Evolutionary conservation across 2,888 invertebrate species (phyloP).

Genomic region (Napeogenes inachia): DNA sequence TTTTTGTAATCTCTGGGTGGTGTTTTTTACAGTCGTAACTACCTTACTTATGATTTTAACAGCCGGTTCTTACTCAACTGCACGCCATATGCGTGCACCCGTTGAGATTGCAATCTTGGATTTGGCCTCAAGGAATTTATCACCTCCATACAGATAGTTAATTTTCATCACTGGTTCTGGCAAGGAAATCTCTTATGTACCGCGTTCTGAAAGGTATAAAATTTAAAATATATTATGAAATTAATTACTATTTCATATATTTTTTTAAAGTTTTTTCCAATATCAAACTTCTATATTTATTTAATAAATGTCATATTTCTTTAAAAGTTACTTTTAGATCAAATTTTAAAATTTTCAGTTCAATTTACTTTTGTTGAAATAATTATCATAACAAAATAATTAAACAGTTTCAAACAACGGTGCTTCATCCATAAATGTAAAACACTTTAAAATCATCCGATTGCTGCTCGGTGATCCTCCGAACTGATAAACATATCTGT

Average conservation of each 20-base stretch:
- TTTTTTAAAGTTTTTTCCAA: too few relatives aligned
- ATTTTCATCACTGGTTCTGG: conserved; percentile 34
- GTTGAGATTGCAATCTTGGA: conserved; percentile 50
- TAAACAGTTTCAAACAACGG: not conserved
- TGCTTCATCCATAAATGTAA: conserved; percentile 20
- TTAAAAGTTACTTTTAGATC: too few relatives aligned
- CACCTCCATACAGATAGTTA: conserved; percentile 39
- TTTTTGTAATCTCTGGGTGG: conserved; percentile 39
- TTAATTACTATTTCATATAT: too few relatives aligned
- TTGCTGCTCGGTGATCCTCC: conserved; percentile 19
- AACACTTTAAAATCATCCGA: conserved; percentile 19
- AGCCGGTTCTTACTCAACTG: conserved; percentile 48
- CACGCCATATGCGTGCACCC: conserved; percentile 53
- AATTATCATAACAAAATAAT: not conserved
- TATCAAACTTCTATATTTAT: too few relatives aligned
- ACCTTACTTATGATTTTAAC: conserved; percentile 46
- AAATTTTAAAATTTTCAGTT: too few relatives aligned
- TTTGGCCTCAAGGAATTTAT: conserved; percentile 50
- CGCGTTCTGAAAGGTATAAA: not conserved
- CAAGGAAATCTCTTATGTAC: conserved; percentile 6
- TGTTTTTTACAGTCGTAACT: conserved; percentile 35
- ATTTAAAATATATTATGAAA: not conserved
- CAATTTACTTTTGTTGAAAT: not conserved
- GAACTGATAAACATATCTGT: conserved; percentile 28
- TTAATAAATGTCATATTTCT: too few relatives aligned